These are phyloP conservation scores for Temnothorax rugatulus DNA, from an alignment of 2,888 invertebrate genomes.

Conservation along the genomic window DNA sequence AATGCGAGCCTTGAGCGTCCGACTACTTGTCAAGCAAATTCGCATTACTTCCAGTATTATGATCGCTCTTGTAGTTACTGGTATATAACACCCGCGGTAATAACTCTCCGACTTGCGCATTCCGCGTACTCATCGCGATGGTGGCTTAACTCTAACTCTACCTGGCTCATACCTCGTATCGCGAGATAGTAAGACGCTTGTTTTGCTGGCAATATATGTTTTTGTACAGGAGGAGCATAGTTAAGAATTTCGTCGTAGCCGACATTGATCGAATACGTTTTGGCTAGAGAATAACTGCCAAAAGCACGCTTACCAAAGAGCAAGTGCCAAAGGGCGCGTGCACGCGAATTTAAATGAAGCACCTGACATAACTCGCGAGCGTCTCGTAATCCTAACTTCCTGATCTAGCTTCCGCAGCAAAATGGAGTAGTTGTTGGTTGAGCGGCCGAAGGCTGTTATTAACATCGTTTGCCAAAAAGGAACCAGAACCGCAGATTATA, in stretches of 20 bases:
- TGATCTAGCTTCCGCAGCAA: not conserved
- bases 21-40: conserved; percentile 84
- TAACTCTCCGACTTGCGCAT: conserved; percentile 67
- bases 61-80: conserved; percentile 73
- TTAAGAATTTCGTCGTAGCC: not conserved
- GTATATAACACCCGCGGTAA: conserved; percentile 72
- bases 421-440: not conserved
- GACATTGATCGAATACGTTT: not conserved
- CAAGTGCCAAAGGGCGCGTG: not conserved
- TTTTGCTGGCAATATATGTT: conserved; percentile 30
- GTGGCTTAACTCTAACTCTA: conserved; percentile 17
- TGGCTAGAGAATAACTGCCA: not conserved
- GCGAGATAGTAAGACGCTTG: conserved; percentile 31
- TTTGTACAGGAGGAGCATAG: not conserved
- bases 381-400: not conserved
- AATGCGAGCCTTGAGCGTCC: conserved; percentile 77
- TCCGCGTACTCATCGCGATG: conserved; percentile 65
- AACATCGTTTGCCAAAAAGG: not conserved
- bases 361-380: not conserved
- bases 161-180: not conserved
- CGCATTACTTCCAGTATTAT: conserved; percentile 80
- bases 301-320: not conserved
- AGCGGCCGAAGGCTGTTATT: not conserved
- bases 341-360: conserved; percentile 1
- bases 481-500: not conserved